Evolutionary conservation across 2,797 vertebrate genomes (phyloP).

Genomic region (Lithobates sylvaticus): DNA sequence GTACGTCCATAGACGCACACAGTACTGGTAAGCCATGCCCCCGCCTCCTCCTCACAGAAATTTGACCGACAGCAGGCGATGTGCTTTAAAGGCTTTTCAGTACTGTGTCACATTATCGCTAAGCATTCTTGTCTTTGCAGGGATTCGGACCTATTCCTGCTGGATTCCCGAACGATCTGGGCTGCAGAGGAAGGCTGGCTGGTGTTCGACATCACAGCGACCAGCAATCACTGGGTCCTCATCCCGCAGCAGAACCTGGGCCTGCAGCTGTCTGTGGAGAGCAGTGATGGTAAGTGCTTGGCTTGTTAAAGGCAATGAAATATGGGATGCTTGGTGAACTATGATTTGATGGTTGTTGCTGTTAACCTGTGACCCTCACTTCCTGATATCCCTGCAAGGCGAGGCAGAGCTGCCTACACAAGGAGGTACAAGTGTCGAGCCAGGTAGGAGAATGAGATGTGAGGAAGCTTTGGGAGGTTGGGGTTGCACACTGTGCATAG

Average conservation of each 20-base stretch:
- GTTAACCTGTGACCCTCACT: too few relatives aligned
- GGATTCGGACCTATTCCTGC: conserved; percentile 91
- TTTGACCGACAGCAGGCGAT: too few relatives aligned
- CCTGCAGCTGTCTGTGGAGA: conserved; percentile 92
- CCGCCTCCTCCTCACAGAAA: too few relatives aligned
- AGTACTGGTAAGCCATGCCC: too few relatives aligned
- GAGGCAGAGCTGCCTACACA: too few relatives aligned
- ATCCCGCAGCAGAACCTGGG: conserved; percentile 94
- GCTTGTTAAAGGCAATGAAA: neutral
- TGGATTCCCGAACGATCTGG: conserved; percentile 96
- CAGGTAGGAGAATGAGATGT: too few relatives aligned
- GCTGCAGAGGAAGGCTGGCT: conserved; percentile 96
- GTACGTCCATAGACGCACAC: too few relatives aligned
- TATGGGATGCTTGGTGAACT: neutral
- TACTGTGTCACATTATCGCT: neutral
- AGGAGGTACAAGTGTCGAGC: too few relatives aligned
- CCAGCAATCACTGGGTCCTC: conserved; percentile 98
- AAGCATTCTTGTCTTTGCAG: conserved; percentile 69
- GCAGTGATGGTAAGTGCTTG: conserved; percentile 82
- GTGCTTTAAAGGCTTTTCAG: too few relatives aligned
- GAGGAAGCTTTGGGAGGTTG: too few relatives aligned
- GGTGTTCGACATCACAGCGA: conserved; percentile 95
- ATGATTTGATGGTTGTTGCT: neutral
- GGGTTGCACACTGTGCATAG: too few relatives aligned
- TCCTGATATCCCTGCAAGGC: too few relatives aligned